Evolutionary conservation across 2,888 invertebrate genomes (phyloP).

Genomic region (Drosophila quinaria): DNA sequence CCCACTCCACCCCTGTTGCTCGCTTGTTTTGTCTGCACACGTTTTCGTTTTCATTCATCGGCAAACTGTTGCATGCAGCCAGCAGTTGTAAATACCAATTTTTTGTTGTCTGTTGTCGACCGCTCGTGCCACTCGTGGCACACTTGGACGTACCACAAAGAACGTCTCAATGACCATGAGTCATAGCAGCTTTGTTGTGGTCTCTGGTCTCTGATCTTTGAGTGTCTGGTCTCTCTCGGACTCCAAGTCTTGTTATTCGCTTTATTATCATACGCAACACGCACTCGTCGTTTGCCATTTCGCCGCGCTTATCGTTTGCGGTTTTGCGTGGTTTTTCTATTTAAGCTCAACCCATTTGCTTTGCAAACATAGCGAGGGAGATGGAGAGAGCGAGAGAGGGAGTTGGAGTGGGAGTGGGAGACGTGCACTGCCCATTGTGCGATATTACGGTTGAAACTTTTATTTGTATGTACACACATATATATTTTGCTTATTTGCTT

Average conservation of each 20-base stretch:
- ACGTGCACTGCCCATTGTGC: not conserved
- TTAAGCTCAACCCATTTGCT: slow-evolving; percentile 38
- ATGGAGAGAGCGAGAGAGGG: slow-evolving; percentile 11
- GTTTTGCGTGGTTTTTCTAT: slow-evolving; percentile 54
- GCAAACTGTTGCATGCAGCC: slow-evolving; percentile 71
- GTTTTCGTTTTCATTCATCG: slow-evolving; percentile 77
- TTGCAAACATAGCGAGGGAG: slow-evolving; percentile 2
- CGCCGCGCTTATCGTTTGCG: slow-evolving; percentile 53
- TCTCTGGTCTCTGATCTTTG: not conserved
- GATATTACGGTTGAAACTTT: slow-evolving; percentile 25
- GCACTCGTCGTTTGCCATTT: slow-evolving; percentile 43
- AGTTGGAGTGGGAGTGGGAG: not conserved
- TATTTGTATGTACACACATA: slow-evolving; percentile 12
- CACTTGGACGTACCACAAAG: slow-evolving; percentile 53
- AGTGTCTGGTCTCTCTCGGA: slow-evolving; percentile 1
- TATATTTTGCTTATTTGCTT: slow-evolving; percentile 53
- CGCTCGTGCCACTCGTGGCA: slow-evolving; percentile 67
- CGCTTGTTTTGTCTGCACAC: slow-evolving; percentile 51
- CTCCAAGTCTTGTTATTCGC: slow-evolving; percentile 15
- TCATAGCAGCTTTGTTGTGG: slow-evolving; percentile 51
- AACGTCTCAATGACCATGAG: slow-evolving; percentile 64
- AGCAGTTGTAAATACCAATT: slow-evolving; percentile 57
- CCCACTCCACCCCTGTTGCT: not conserved
- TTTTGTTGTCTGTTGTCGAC: slow-evolving; percentile 33
- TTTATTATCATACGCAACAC: slow-evolving; percentile 62